Percentiles rank a stretch among this genome's conserved stretches.
Conservation (phyloP, 92 coral and sea anemone genomes). For the Pocillopora meandrina region DNA sequence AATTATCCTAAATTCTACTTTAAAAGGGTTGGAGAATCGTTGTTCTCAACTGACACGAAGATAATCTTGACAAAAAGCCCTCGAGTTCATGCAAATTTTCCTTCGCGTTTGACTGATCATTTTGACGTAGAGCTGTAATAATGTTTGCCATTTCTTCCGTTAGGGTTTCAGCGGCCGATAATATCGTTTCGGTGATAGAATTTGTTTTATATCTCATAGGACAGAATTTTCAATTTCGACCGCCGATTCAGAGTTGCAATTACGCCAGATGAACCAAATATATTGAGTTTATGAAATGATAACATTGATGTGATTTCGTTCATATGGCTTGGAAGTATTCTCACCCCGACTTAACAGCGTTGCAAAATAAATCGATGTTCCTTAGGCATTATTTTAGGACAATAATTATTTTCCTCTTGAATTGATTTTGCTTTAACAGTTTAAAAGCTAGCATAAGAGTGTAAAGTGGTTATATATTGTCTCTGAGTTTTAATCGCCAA, state of each 20-base stretch:
- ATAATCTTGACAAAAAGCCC: not conserved
- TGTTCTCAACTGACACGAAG: not conserved
- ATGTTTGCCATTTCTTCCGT: not conserved
- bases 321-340: not conserved
- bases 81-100: conserved; percentile 9
- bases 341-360: not conserved
- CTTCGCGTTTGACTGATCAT: not conserved
- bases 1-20: not conserved
- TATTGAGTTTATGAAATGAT: not conserved
- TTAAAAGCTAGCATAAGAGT: not conserved
- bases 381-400: not conserved
- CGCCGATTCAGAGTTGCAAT: not conserved
- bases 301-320: not conserved
- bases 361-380: too few relatives aligned
- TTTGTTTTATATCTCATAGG: not conserved
- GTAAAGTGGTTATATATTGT: not conserved
- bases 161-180: not conserved
- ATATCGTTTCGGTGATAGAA: not conserved
- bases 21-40: not conserved
- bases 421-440: conserved; percentile 8
- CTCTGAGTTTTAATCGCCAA: not conserved
- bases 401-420: conserved; percentile 2
- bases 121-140: not conserved
- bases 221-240: not conserved
- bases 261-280: not conserved